phyloP scores from a whole-genome alignment of 2,888 invertebrate genomes.

The Smittia sp. region DNA sequence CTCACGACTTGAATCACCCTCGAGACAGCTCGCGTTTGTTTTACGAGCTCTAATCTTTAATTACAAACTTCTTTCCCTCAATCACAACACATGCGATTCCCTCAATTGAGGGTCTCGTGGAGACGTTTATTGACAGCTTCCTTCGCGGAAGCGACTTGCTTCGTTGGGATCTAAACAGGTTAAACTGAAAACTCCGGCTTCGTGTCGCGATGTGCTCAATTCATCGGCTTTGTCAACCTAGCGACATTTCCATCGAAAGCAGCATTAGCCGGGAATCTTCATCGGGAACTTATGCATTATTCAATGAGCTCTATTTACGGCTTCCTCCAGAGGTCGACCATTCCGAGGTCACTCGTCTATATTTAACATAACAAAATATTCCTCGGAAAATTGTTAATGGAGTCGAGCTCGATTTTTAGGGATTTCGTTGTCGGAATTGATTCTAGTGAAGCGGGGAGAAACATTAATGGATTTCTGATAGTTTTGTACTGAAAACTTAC shows the following conservation, averaged over 20 bases:
- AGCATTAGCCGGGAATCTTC: neutral
- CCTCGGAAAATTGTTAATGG: neutral
- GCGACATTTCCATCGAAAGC: neutral
- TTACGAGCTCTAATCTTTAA: conserved; percentile 23
- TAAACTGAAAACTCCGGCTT: neutral
- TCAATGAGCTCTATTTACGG: conserved; percentile 33
- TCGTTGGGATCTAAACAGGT: conserved; percentile 21
- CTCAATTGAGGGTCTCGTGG: neutral
- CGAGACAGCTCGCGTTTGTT: neutral
- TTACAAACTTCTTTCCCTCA: neutral
- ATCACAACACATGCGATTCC: conserved; percentile 24
- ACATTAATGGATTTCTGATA: conserved; percentile 24
- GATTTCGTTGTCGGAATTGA: neutral
- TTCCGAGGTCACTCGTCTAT: conserved; percentile 9
- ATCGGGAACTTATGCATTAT: neutral
- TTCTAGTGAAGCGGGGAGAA: neutral
- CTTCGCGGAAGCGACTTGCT: conserved; percentile 21
- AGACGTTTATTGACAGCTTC: conserved; percentile 37
- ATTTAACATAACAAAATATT: conserved; percentile 8
- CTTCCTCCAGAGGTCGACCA: conserved; percentile 34
- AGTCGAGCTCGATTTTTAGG: conserved; percentile 3
- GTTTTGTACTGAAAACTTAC: neutral
- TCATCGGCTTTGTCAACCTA: neutral
- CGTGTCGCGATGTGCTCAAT: neutral
- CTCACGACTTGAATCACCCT: conserved; percentile 14